phyloP scores from a whole-genome alignment of 2,797 vertebrate genomes.

The Notoglanidium macrostoma region DNA sequence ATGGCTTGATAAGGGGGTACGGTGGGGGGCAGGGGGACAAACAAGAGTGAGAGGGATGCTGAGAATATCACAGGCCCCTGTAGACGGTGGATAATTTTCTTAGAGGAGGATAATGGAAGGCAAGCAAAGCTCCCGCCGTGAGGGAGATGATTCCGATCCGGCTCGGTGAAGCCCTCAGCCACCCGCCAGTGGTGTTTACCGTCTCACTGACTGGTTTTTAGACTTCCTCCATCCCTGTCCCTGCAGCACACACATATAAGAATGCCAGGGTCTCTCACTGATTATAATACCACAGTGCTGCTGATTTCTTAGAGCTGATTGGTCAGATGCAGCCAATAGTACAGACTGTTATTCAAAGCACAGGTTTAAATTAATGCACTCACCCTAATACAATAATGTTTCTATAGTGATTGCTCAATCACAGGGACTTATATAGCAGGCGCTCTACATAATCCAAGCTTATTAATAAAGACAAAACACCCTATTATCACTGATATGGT shows the following conservation, averaged over 20 bases:
- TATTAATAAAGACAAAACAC: background rate
- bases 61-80: constrained; percentile 71
- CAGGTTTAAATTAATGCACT: background rate
- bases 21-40: constrained; percentile 12
- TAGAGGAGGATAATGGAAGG: constrained; percentile 69
- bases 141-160: constrained; percentile 67
- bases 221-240: background rate
- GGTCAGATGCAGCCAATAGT: background rate
- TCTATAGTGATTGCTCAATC: background rate
- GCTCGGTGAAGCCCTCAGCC: constrained; percentile 60
- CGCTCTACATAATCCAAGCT: background rate
- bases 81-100: constrained; percentile 72
- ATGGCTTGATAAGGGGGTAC: constrained; percentile 54
- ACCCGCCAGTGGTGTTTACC: constrained; percentile 71
- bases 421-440: background rate
- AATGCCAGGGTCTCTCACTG: background rate
- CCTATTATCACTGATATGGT: background rate
- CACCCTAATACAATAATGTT: background rate
- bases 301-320: background rate
- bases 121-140: constrained; percentile 63
- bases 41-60: constrained; percentile 58
- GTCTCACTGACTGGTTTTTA: constrained; percentile 56
- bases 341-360: background rate
- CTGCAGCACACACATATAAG: background rate
- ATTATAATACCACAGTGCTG: background rate